phyloP scores from a whole-genome alignment of 2,888 invertebrate genomes.

The Antheraea assamensis region DNA sequence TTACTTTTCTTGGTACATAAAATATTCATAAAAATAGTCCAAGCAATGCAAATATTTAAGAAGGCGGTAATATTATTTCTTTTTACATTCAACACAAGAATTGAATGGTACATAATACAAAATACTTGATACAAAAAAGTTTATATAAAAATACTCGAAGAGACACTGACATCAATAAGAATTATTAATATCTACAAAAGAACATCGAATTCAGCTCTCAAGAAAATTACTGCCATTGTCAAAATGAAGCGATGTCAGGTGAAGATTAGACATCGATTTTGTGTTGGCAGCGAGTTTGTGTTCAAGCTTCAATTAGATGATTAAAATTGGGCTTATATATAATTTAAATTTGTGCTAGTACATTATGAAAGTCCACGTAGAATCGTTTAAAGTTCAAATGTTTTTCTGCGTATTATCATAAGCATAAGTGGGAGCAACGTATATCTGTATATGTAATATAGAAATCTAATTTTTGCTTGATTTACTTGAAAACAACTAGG shows the following conservation, averaged over 20 bases:
- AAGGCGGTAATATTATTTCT: neutral
- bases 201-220: slow-evolving; percentile 40
- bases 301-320: slow-evolving; percentile 13
- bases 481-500: neutral
- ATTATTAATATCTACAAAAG: slow-evolving; percentile 50
- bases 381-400: neutral
- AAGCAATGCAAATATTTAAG: neutral
- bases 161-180: slow-evolving; percentile 32
- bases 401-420: too few relatives aligned
- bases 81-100: neutral
- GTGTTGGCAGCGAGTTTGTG: slow-evolving; percentile 4
- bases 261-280: slow-evolving; percentile 36
- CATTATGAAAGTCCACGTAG: neutral
- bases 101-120: neutral
- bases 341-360: neutral
- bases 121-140: neutral
- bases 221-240: slow-evolving; percentile 58
- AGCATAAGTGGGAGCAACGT: too few relatives aligned
- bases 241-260: slow-evolving; percentile 39
- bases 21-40: neutral
- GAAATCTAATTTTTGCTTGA: too few relatives aligned
- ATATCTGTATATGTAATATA: too few relatives aligned
- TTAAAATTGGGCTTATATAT: neutral
- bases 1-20: neutral
- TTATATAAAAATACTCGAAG: neutral